A percentile compares a stretch with the other conserved stretches of the same genome.
Conservation (phyloP, 2,113 vertebrate genomes). For the Formicarius rufipectus region DNA sequence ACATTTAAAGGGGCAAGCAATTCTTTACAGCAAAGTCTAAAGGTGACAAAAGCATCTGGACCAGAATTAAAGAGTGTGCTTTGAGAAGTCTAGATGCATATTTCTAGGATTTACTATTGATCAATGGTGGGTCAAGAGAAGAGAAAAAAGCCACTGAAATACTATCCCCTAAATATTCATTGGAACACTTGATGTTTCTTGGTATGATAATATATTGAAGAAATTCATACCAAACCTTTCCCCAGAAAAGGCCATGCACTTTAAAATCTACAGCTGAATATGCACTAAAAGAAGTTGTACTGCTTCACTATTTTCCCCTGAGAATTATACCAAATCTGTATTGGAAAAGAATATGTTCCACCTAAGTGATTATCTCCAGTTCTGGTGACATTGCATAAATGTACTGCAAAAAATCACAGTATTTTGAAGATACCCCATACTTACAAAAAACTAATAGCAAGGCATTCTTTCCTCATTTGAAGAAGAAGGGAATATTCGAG, state of each 20-base stretch:
- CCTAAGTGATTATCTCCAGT: neutral
- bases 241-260: conserved; percentile 3
- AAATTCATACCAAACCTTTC: conserved; percentile 31
- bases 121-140: neutral
- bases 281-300: neutral
- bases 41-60: neutral
- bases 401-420: neutral
- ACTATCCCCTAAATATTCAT: conserved; percentile 43
- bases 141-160: conserved; percentile 21
- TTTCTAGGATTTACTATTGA: neutral
- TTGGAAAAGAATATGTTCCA: neutral
- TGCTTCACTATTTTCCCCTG: neutral
- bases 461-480: neutral
- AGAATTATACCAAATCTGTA: neutral
- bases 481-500: neutral
- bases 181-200: conserved; percentile 1
- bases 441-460: neutral
- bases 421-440: neutral
- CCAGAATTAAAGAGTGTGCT: neutral
- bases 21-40: neutral
- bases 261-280: conserved; percentile 22
- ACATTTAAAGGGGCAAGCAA: neutral
- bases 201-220: conserved; percentile 26
- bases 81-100: neutral
- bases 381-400: neutral